Evolutionary conservation across 2,797 vertebrate genomes (phyloP), one percentile per base, ranked within the genome.

Genomic region (Philypnodon macrostomus): DNA sequence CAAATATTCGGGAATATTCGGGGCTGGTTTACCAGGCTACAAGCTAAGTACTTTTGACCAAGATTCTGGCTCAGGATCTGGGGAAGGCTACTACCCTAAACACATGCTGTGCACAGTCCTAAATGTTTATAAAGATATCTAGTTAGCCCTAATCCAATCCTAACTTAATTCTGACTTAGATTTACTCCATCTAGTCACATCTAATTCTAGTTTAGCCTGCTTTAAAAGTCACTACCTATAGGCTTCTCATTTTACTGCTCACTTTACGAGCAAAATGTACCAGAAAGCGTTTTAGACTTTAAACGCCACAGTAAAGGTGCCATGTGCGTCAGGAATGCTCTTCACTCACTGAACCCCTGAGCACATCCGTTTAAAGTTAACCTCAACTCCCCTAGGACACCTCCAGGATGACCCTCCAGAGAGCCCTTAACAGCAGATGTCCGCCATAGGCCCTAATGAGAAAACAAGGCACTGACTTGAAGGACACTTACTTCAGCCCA

Each of bases 371-470:
- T 46, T 48, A 41, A 54, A 73, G 46, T 65, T 70, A 65, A 73
- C 71, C 60, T 66, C 62, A 26, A 63, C 21, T 70, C 66, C 49
- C 16, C 47, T 51, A 72, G 70, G 64, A 71, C 34, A 4, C 23
- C 34, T 64, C 76, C n/a, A 14, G 27, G 24, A 24, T 0, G 37
- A 23, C 10, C 34, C 71, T 62, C 60, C 1, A 7, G 67, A 46
- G 73, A 29, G 31, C 32, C 24, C 12, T 80, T 44, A 79, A 54
- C 23, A 71, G 34, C 73, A 81, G 59, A 79, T 77, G 71, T 64
- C 34, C 16, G 36, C 52, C 51, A 27, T 39, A 52, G 40, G n/a
- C 33, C 17, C 39, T 53, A 9, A 70, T 63, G 69, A 74, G 45
- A 73, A 70, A 69, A 63, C 49, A 62, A 56, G 39, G 44, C 13